These are phyloP conservation scores for Pituophis catenifer DNA, from an alignment of 2,113 vertebrate genomes.

Conservation along the genomic window DNA sequence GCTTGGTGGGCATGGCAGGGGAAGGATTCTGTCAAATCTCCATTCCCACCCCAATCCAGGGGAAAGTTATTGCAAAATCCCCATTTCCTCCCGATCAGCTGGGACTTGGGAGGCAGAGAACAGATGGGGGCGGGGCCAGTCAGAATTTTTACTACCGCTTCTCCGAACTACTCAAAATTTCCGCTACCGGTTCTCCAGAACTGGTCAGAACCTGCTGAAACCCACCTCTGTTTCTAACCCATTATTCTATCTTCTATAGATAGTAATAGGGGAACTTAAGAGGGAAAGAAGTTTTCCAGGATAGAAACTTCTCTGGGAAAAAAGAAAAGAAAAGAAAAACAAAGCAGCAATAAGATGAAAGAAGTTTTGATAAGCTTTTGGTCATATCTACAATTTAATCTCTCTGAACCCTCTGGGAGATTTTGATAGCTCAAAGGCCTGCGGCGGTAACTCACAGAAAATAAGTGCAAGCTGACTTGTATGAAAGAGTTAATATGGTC, in stretches of 20 bases:
- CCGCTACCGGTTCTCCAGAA: no score
- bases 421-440: background rate
- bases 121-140: no score
- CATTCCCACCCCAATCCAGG: no score
- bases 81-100: no score
- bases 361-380: background rate
- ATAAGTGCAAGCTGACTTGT: background rate
- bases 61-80: no score
- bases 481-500: background rate
- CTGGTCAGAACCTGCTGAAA: no score
- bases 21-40: no score
- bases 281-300: background rate
- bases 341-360: background rate
- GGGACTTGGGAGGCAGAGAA: no score
- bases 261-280: background rate
- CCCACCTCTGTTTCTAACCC: background rate
- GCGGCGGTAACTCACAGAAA: background rate
- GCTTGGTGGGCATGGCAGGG: no score
- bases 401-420: background rate
- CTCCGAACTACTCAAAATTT: no score
- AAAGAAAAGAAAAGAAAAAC: background rate
- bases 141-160: no score
- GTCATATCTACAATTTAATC: background rate
- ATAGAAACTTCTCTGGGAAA: background rate
- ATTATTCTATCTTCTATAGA: background rate